phyloP scores from a whole-genome alignment of 2,797 vertebrate genomes.

The Melanotaenia boesemani region DNA sequence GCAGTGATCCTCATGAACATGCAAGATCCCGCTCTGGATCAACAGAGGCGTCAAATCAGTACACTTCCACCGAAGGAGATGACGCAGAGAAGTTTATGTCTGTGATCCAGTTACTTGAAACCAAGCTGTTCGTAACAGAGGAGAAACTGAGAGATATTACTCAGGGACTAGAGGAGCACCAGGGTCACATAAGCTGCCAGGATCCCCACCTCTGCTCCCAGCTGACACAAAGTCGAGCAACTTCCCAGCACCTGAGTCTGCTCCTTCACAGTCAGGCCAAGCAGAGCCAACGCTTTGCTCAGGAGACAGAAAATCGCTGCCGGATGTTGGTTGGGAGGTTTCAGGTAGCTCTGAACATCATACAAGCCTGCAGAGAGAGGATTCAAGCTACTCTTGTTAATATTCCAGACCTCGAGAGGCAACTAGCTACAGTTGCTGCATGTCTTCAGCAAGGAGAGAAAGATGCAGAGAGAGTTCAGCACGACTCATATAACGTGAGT shows the following conservation, averaged over 20 bases:
- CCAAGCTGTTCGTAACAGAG: conserved; percentile 91
- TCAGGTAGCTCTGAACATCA: conserved; percentile 80
- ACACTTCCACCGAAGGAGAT: conserved; percentile 51
- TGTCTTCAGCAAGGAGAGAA: conserved; percentile 73
- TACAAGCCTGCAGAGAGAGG: conserved; percentile 85
- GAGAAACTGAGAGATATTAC: conserved; percentile 92
- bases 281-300: conserved; percentile 79
- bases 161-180: conserved; percentile 87
- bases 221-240: conserved; percentile 83
- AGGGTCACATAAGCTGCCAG: conserved; percentile 81
- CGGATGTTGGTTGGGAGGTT: conserved; percentile 82
- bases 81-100: conserved; percentile 88
- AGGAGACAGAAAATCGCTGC: conserved; percentile 78
- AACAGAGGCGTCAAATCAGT: conserved; percentile 69
- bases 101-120: conserved; percentile 91
- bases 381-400: conserved; percentile 66
- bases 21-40: conserved; percentile 55
- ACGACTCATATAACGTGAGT: conserved; percentile 50
- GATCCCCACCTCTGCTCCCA: conserved; percentile 89
- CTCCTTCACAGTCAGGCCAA: conserved; percentile 87
- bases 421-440: conserved; percentile 55
- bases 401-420: conserved; percentile 61
- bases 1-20: conserved; percentile 63
- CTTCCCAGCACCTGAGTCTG: conserved; percentile 82
- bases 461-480: conserved; percentile 66